A percentile compares a stretch with the other conserved stretches of the same genome.
These are phyloP conservation scores for Elgonia sp. DNA, from an alignment of 2,888 invertebrate genomes.

Conservation along the genomic window DNA sequence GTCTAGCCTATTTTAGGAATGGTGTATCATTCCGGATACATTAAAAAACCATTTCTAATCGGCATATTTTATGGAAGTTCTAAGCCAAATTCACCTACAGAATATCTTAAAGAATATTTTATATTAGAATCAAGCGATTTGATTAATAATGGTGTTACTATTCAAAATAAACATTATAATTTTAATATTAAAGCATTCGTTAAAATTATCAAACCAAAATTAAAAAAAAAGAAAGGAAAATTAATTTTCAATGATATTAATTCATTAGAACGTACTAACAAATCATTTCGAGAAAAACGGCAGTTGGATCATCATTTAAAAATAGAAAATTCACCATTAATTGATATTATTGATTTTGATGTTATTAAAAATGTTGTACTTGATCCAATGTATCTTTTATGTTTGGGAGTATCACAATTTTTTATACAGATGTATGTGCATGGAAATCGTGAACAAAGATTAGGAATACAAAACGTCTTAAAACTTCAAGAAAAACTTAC, in stretches of 20 bases:
- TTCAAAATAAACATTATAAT: slow-evolving; percentile 4
- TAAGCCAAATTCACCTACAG: slow-evolving; percentile 1
- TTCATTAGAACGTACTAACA: slow-evolving; percentile 44
- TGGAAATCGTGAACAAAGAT: slow-evolving; percentile 12
- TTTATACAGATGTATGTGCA: slow-evolving; percentile 35
- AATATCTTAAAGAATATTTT: slow-evolving; percentile 21
- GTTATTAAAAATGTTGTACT: slow-evolving; percentile 57
- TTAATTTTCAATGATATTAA: slow-evolving; percentile 52
- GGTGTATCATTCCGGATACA: slow-evolving; percentile 52
- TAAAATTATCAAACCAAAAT: no score
- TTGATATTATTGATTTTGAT: slow-evolving; percentile 59
- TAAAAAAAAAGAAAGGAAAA: slow-evolving; percentile 7
- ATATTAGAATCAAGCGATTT: slow-evolving; percentile 13
- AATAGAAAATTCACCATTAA: slow-evolving; percentile 44
- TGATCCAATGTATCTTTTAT: slow-evolving; percentile 71
- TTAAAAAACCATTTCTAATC: slow-evolving; percentile 50
- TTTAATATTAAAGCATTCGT: slow-evolving; percentile 18
- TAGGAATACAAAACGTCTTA: slow-evolving; percentile 5
- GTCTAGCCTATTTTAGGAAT: slow-evolving; percentile 45
- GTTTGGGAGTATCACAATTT: slow-evolving; percentile 52
- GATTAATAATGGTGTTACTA: background rate
- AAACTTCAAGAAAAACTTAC: slow-evolving; percentile 67
- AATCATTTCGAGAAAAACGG: slow-evolving; percentile 48
- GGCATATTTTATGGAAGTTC: slow-evolving; percentile 43
- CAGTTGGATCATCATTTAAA: slow-evolving; percentile 58